These are phyloP conservation scores for Diaperis boleti DNA, from an alignment of 2,888 invertebrate genomes.

Conservation along the genomic window DNA sequence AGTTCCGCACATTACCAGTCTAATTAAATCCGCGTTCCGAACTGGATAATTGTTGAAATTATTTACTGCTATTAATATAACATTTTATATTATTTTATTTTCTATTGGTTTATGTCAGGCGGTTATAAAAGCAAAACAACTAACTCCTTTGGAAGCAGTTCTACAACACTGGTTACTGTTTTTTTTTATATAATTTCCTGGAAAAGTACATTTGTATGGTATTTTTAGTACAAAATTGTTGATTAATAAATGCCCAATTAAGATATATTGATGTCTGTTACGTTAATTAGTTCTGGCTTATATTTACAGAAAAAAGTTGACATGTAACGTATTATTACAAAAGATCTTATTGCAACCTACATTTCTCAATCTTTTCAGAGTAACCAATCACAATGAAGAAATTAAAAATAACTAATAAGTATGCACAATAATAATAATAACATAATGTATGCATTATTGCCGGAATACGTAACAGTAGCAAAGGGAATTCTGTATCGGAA, in stretches of 20 bases:
- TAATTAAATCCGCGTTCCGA: conserved; percentile 35
- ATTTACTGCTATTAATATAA: conserved; percentile 30
- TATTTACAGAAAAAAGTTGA: no score
- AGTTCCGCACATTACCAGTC: conserved; percentile 22
- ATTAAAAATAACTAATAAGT: no score
- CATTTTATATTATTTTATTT: conserved; percentile 28
- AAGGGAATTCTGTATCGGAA: no score
- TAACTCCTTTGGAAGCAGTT: conserved; percentile 15
- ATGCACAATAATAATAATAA: no score
- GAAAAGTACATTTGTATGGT: neutral
- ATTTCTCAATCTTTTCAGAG: no score
- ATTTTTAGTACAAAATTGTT: no score
- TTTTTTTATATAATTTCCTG: neutral
- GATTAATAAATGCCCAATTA: neutral
- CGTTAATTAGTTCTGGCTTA: no score
- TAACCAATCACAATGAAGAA: no score
- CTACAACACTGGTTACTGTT: conserved; percentile 3
- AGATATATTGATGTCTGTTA: neutral
- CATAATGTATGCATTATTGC: no score
- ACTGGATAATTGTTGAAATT: conserved; percentile 34
- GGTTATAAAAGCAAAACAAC: conserved; percentile 14
- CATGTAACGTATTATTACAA: no score
- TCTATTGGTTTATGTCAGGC: conserved; percentile 3
- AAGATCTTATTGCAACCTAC: no score
- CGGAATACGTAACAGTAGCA: no score